Evolutionary conservation across 2,797 vertebrate genomes (phyloP).

Genomic region (Numenius phaeopus): DNA sequence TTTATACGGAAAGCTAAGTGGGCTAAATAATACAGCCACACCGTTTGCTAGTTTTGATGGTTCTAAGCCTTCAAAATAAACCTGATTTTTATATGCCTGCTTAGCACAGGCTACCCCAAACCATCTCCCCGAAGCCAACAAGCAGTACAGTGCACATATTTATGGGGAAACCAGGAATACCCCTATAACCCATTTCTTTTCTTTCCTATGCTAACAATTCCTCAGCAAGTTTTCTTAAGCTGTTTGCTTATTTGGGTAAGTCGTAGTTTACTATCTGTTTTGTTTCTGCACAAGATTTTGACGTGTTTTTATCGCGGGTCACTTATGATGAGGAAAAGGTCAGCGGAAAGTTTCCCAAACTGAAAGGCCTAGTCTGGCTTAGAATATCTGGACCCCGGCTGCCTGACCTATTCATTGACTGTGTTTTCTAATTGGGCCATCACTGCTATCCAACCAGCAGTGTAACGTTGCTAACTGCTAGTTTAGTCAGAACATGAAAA

Average conservation of each 20-base stretch:
- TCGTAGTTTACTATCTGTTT: constrained; percentile 41
- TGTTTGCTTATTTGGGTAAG: constrained; percentile 67
- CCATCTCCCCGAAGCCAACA: neutral
- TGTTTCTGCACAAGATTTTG: constrained; percentile 42
- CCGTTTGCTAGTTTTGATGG: neutral
- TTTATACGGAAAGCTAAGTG: neutral
- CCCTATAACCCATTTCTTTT: neutral
- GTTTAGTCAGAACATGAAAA: constrained; percentile 79
- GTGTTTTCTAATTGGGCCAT: constrained; percentile 80
- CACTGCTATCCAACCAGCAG: constrained; percentile 50
- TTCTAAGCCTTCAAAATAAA: neutral
- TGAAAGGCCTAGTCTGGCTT: constrained; percentile 42
- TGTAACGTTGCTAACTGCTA: constrained; percentile 64
- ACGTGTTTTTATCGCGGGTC: constrained; percentile 53
- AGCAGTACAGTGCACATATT: neutral
- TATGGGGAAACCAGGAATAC: neutral
- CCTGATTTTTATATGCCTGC: neutral
- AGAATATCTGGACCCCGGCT: constrained; percentile 27
- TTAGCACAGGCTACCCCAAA: neutral
- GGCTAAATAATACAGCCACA: neutral
- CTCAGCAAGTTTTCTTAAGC: constrained; percentile 34
- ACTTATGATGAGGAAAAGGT: constrained; percentile 71
- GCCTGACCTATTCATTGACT: constrained; percentile 78
- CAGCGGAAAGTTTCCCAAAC: constrained; percentile 66
- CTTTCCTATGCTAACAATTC: neutral